These are phyloP conservation scores for Melanerpes formicivorus DNA, from an alignment of 2,113 vertebrate genomes.

Conservation along the genomic window DNA sequence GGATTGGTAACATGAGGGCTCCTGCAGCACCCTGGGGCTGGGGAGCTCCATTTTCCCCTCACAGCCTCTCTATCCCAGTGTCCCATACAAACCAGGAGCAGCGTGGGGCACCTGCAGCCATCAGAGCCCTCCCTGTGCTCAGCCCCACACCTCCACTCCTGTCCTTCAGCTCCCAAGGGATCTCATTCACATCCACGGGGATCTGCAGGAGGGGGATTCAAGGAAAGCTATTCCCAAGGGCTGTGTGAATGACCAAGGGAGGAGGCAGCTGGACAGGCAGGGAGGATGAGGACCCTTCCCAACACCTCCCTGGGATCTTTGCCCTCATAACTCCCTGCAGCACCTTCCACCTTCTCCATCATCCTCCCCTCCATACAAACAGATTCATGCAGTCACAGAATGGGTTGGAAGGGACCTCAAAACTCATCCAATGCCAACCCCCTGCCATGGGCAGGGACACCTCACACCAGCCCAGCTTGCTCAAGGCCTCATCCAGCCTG, in stretches of 20 bases:
- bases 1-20: rapidly evolving
- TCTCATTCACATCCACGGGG: neutral
- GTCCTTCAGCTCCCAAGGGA: neutral
- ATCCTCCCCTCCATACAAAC: neutral
- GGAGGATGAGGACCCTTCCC: neutral
- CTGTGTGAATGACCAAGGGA: neutral
- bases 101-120: rapidly evolving
- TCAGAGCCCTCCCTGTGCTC: neutral
- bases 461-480: too few species aligned
- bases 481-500: too few species aligned
- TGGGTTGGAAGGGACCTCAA: neutral
- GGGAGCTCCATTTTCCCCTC: neutral
- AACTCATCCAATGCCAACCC: too few species aligned
- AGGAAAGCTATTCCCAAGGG: neutral
- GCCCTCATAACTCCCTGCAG: neutral
- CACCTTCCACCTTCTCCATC: neutral
- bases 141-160: neutral
- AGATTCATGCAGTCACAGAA: neutral
- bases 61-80: neutral
- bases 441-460: too few species aligned
- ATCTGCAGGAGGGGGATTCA: neutral
- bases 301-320: neutral
- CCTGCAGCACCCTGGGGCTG: neutral
- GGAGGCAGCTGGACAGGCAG: neutral
- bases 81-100: neutral